Percentiles rank a stretch among this genome's conserved stretches.
Conservation (phyloP, 2,113 vertebrate species). For the Takifugu bimaculatus region DNA sequence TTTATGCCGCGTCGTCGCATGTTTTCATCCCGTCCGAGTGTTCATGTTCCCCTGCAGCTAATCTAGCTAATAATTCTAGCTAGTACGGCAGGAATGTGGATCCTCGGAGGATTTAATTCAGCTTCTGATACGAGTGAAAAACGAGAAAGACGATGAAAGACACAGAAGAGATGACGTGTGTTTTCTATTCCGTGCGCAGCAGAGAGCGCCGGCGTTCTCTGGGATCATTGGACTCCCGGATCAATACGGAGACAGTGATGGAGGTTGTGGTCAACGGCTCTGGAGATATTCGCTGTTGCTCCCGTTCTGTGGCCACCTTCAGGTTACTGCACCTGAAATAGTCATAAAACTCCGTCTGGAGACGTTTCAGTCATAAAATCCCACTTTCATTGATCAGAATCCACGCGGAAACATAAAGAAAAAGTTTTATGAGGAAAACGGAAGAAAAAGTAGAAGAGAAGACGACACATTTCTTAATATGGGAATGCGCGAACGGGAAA, state of each 20-base stretch:
- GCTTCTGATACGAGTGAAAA: conserved; percentile 24
- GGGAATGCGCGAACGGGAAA: too few relatives aligned
- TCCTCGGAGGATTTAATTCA: conserved; percentile 17
- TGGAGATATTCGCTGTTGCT: conserved; percentile 20
- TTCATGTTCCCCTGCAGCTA: too few relatives aligned
- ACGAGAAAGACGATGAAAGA: neutral
- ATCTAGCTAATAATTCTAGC: too few relatives aligned
- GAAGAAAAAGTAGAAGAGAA: too few relatives aligned
- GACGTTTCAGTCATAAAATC: too few relatives aligned
- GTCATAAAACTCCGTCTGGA: too few relatives aligned
- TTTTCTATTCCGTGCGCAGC: conserved; percentile 39
- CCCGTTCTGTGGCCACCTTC: neutral
- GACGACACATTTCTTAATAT: too few relatives aligned
- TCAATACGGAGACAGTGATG: conserved; percentile 66
- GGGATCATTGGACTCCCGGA: conserved; percentile 54
- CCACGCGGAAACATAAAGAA: too few relatives aligned
- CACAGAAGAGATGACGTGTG: conserved; percentile 16
- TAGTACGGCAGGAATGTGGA: conserved; percentile 2
- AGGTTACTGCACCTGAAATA: neutral
- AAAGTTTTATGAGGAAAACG: too few relatives aligned
- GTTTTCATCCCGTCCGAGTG: too few relatives aligned
- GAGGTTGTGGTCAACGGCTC: conserved; percentile 60
- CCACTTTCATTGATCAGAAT: too few relatives aligned
- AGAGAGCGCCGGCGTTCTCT: conserved; percentile 46
- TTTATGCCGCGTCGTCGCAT: too few relatives aligned